Evolutionary conservation across 2,797 vertebrate species (phyloP).

Genomic region (Fistularia commersonii): DNA sequence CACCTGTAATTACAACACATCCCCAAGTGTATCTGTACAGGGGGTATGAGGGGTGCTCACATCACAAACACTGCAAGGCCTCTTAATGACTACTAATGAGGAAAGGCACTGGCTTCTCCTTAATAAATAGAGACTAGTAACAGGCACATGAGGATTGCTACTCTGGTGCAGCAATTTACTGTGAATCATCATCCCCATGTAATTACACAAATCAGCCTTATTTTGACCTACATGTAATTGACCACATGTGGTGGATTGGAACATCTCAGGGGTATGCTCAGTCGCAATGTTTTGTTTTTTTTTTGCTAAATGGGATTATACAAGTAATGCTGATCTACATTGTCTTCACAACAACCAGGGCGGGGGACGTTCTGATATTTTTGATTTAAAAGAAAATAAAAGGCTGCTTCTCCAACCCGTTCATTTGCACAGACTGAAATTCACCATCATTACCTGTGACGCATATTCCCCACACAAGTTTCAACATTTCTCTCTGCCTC

Average conservation of each 20-base stretch:
- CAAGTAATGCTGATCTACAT: slow-evolving; percentile 31
- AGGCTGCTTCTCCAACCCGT: slow-evolving; percentile 1
- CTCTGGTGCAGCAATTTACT: slow-evolving; percentile 15
- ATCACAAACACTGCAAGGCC: slow-evolving; percentile 42
- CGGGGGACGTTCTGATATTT: not conserved
- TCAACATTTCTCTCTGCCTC: slow-evolving; percentile 11
- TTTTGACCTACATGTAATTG: slow-evolving; percentile 60
- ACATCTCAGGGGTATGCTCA: slow-evolving; percentile 45
- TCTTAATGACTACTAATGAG: slow-evolving; percentile 71
- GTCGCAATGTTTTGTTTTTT: slow-evolving; percentile 29
- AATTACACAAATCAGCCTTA: slow-evolving; percentile 64
- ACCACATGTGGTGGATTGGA: slow-evolving; percentile 48
- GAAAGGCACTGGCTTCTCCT: slow-evolving; percentile 34
- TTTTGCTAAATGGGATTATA: slow-evolving; percentile 55
- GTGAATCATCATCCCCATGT: slow-evolving; percentile 42
- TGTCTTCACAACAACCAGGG: slow-evolving; percentile 8
- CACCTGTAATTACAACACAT: slow-evolving; percentile 71
- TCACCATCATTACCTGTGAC: slow-evolving; percentile 2
- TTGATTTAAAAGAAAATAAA: too few species aligned
- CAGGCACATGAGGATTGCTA: slow-evolving; percentile 19
- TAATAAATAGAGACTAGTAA: slow-evolving; percentile 45
- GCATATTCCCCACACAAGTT: slow-evolving; percentile 3
- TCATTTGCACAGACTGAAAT: not conserved
- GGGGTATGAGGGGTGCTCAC: slow-evolving; percentile 50
- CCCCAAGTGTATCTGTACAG: slow-evolving; percentile 44